Conservation (phyloP, 2,113 vertebrate genomes). For the Bubo scandiacus region DNA sequence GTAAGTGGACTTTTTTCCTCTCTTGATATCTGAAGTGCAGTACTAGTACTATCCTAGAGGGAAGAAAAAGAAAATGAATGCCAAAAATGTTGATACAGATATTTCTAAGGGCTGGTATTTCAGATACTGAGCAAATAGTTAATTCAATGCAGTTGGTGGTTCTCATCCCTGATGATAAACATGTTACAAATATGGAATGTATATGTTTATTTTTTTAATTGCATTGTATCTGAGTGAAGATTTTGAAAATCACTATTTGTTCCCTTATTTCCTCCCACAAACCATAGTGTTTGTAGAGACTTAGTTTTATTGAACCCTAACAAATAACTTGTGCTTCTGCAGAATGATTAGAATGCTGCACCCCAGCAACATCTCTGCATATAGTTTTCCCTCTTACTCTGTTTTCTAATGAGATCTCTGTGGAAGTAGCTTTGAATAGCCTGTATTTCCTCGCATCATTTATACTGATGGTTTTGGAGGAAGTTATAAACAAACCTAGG, state of each 20-base stretch:
- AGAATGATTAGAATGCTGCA: neutral
- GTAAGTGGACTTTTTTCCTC: neutral
- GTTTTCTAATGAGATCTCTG: neutral
- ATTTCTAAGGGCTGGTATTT: neutral
- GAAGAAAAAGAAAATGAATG: neutral
- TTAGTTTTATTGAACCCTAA: neutral
- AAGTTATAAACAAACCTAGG: neutral
- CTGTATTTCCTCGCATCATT: neutral
- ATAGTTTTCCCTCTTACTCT: neutral
- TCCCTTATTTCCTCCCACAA: neutral
- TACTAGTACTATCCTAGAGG: neutral
- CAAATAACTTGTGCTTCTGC: neutral
- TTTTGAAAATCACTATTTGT: neutral
- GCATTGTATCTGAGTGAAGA: neutral
- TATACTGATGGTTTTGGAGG: neutral
- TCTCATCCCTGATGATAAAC: neutral
- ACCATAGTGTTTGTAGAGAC: neutral
- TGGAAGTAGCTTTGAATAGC: neutral
- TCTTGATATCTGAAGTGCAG: neutral
- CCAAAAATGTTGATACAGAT: neutral
- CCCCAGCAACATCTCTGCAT: neutral
- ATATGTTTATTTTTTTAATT: neutral
- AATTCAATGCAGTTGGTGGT: neutral
- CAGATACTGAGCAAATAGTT: neutral
- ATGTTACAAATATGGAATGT: neutral